These are phyloP conservation scores for Teleogryllus oceanicus DNA, from an alignment of 2,888 invertebrate species.

Conservation along the genomic window DNA sequence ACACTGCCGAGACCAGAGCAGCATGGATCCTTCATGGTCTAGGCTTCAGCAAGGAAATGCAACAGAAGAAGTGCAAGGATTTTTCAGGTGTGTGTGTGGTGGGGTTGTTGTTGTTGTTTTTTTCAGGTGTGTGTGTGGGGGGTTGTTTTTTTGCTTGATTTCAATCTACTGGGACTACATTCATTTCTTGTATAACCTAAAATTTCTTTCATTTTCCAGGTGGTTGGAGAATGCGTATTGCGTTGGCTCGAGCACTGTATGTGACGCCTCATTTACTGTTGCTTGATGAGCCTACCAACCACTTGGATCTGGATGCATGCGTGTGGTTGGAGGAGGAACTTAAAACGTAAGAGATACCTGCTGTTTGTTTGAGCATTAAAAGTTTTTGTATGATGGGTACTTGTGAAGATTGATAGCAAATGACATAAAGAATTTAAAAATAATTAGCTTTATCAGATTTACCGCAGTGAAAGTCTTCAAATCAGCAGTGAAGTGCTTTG, in stretches of 20 bases:
- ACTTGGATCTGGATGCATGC: slow-evolving; percentile 88
- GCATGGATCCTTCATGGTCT: slow-evolving; percentile 94
- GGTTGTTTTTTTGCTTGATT: background rate
- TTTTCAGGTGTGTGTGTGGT: slow-evolving; percentile 61
- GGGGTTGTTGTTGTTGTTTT: slow-evolving; percentile 43
- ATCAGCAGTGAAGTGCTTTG: too few relatives aligned
- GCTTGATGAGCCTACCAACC: slow-evolving; percentile 99
- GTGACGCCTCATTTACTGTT: slow-evolving; percentile 95
- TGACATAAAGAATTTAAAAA: too few relatives aligned
- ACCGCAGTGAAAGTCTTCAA: too few relatives aligned
- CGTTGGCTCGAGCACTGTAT: slow-evolving; percentile 91
- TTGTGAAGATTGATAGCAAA: too few relatives aligned
- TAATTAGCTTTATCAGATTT: too few relatives aligned
- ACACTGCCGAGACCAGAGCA: slow-evolving; percentile 91
- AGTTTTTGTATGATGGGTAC: too few relatives aligned
- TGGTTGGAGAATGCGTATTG: slow-evolving; percentile 99
- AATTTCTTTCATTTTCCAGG: slow-evolving; percentile 47
- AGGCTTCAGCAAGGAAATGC: slow-evolving; percentile 77
- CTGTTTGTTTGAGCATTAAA: too few relatives aligned
- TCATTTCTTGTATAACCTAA: background rate
- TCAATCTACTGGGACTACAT: background rate
- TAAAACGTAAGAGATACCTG: slow-evolving; percentile 61
- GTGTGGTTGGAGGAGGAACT: slow-evolving; percentile 99
- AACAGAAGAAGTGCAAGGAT: slow-evolving; percentile 66
- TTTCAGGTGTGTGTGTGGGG: slow-evolving; percentile 58